Conservation (phyloP, 1,140 invertebrate genomes). For the Paralvinella palmiformis region DNA sequence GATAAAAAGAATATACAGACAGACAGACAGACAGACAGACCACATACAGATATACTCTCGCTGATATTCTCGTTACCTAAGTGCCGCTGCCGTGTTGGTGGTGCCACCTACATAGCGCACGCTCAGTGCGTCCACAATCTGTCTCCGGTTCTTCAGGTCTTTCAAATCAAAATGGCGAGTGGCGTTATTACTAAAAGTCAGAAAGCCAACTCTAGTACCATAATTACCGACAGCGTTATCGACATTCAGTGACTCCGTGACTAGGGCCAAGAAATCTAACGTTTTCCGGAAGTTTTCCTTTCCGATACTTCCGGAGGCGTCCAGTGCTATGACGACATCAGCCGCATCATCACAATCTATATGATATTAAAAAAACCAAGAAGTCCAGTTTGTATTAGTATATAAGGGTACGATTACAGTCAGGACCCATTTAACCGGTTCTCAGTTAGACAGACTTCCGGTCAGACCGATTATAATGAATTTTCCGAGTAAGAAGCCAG, state of each 20-base stretch:
- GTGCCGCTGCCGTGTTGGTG: constrained; percentile 3
- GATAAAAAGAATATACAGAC: no score
- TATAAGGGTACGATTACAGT: no score
- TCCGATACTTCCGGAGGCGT: constrained; percentile 14
- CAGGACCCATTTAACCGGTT: no score
- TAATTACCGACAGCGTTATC: background rate
- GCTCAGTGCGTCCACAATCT: background rate
- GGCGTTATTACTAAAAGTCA: constrained; percentile 2
- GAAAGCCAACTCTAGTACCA: background rate
- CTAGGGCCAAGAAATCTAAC: background rate
- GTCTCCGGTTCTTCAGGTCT: background rate
- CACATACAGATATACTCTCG: no score
- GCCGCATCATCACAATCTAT: background rate
- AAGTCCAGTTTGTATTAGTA: no score
- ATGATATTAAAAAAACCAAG: no score
- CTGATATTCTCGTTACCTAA: no score
- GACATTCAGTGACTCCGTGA: background rate
- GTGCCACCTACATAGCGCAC: constrained; percentile 1
- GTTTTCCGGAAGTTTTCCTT: background rate
- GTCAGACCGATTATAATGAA: no score
- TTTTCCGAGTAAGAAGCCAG: no score
- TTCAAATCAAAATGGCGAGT: constrained; percentile 1
- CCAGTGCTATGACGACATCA: constrained; percentile 4
- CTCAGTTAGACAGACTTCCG: no score
- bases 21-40: no score